Conservation (phyloP, 2,797 vertebrate species). For the Chaenodraco wilsoni region DNA sequence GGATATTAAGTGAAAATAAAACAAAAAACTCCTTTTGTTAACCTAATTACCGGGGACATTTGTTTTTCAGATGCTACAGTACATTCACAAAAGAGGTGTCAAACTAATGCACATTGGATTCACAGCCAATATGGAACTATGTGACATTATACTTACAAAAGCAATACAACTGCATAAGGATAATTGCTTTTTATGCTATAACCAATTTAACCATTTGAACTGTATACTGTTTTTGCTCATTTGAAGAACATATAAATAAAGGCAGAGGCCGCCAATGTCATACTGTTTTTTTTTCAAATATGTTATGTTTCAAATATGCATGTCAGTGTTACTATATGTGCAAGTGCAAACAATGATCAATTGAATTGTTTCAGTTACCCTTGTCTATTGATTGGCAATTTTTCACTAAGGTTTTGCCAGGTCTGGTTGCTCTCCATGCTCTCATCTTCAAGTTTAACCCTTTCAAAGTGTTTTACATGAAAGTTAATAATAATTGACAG, state of each 20-base stretch:
- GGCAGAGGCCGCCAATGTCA: not conserved
- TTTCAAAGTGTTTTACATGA: too few species aligned
- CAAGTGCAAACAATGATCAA: too few species aligned
- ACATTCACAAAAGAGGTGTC: constrained; percentile 64
- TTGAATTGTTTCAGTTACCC: too few species aligned
- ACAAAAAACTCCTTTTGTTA: constrained; percentile 61
- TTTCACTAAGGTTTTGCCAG: too few species aligned
- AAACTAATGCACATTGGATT: constrained; percentile 61
- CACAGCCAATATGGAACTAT: constrained; percentile 56
- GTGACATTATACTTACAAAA: constrained; percentile 50
- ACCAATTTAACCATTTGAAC: constrained; percentile 21
- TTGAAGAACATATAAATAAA: not conserved
- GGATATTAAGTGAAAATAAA: constrained; percentile 55
- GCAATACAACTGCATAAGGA: constrained; percentile 24
- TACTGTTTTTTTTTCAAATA: not conserved
- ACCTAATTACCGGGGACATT: constrained; percentile 60
- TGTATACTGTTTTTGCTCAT: not conserved
- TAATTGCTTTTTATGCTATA: constrained; percentile 13
- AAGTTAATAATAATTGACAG: too few species aligned
- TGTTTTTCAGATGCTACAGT: constrained; percentile 46
- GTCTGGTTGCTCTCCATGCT: too few species aligned
- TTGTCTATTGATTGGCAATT: too few species aligned
- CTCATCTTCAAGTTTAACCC: too few species aligned
- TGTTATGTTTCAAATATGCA: not conserved
- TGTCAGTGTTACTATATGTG: not conserved